Evolutionary conservation across 2,888 invertebrate species (phyloP), one percentile per base, ranked within the genome.

Genomic region (Crocallis elinguaria): DNA sequence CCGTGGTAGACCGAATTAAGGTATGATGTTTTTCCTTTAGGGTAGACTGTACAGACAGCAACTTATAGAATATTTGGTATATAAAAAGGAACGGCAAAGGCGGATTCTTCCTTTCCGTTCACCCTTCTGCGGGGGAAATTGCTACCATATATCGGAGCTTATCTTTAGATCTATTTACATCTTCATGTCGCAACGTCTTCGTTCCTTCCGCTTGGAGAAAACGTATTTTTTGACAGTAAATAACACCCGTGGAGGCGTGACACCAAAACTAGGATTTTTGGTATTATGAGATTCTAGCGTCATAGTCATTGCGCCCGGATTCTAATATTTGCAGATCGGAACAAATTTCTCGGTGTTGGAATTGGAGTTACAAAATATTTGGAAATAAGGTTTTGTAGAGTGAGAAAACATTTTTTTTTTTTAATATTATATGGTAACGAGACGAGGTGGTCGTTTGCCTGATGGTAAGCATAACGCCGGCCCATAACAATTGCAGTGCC

Each of bases 141-240:
- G 87, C 82, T 68, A 69, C 84, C 81, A 84, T 87, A 87, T 83
- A 86, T 87, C 71, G 84, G 73, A 72, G 74, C 81, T 88, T 87
- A 88, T 88, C 88, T 84, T 44, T 53, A 73, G 76, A 86, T 86
- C 84, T 84, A 82, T 86, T 84, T 84, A 85, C 84, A 82, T 84
- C 75, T 77, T 45, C 67, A 70, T 73, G 80, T 73, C 73, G 68
- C 73, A 62, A 75, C 62, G 69, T 69, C 52, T 67, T 67, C 67
- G 66, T 75, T 77, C 64, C 71, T 77, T 75, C 75, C 59, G 56
- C 32, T 52, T 16, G 32, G n/a, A 46, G 46, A 56, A 43, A 49
- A 50, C 23, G 53, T 43, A 43, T 56, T 49, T 57, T 41, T 52
- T 49, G 33, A 38, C 37, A 33, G 49, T 50, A 50, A 53, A 46